Base-by-base conservation (phyloP, 2,888 invertebrate genomes). In the Platypus cylindrus region DNA sequence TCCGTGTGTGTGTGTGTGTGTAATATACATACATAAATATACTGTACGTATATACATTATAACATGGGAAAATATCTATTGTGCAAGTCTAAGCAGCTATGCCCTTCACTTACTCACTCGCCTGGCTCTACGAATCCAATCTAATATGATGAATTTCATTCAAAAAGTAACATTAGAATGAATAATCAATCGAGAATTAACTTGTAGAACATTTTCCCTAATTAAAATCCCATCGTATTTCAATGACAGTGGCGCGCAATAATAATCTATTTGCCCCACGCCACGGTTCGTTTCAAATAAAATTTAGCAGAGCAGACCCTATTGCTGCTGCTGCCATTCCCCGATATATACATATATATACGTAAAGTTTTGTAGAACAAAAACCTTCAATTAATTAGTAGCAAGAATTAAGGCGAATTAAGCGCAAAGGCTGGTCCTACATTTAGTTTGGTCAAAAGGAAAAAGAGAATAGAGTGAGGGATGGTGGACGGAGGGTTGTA, bases 381-480 rank as follows among this genome's bases (percentile, higher is more conserved):
- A 48, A 50, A 48, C 44, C 38, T 31, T 32, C 48, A 47, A 50
- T 50, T 50, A 50, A 48, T 50, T 48, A 50, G 47, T 45, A 33
- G 39, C 39, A 44, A 42, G 48, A 46, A 45, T 41, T 40, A 41
- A 47, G 44, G 44, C 41, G 44, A 40, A 47, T 41, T 45, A 46
- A 43, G 43, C n/a, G n/a, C 42, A 45, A 38, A 40, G 40, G 46
- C 43, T 38, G 43, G 47, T 44, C 48, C 45, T 43, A 49, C 49
- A 49, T 51, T 52, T 51, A 50, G 49, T 52, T 49, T 47, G 44
- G 37, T 26, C 40, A n/a, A n/a, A n/a, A n/a, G n/a, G n/a, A n/a
- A n/a, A n/a, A n/a, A n/a, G n/a, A n/a, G n/a, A n/a, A n/a, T n/a
- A n/a, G n/a, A n/a, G n/a, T n/a, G n/a, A n/a, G n/a, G n/a, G n/a